These are phyloP conservation scores for Chionoecetes opilio DNA, from an alignment of 1,140 invertebrate species.

Conservation along the genomic window DNA sequence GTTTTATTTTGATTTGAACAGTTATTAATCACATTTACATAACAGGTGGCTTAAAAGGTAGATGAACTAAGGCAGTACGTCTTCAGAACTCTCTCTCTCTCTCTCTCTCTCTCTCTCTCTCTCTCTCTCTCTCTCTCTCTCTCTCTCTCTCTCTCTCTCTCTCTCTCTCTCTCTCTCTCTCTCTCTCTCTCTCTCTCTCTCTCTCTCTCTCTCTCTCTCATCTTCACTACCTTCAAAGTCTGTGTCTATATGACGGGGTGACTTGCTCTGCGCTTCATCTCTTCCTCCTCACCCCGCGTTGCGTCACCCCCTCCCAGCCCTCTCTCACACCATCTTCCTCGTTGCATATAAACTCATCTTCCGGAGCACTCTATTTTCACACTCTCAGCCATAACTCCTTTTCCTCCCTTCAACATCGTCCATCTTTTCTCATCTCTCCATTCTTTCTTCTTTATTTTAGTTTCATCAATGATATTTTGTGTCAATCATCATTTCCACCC, in stretches of 20 bases:
- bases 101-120: too few species aligned
- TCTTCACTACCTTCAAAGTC: background rate
- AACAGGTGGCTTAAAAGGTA: too few species aligned
- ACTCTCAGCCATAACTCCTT: background rate
- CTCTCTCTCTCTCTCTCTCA: too few species aligned
- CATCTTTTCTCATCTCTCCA: background rate
- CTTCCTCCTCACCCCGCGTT: background rate
- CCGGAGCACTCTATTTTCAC: background rate
- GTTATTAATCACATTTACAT: too few species aligned
- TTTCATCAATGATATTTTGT: background rate
- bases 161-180: too few species aligned
- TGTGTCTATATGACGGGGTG: constrained; percentile 16
- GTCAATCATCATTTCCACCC: background rate
- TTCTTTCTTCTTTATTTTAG: background rate
- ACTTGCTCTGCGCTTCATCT: background rate
- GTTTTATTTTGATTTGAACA: background rate
- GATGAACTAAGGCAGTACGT: too few species aligned
- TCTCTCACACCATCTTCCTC: background rate
- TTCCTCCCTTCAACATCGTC: background rate
- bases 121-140: too few species aligned
- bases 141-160: too few species aligned
- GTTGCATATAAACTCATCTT: background rate
- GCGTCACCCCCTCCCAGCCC: background rate
- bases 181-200: too few species aligned
- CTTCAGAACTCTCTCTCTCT: too few species aligned